Evolutionary conservation across 2,888 invertebrate species (phyloP).

Genomic region (Drosophila borborema): DNA sequence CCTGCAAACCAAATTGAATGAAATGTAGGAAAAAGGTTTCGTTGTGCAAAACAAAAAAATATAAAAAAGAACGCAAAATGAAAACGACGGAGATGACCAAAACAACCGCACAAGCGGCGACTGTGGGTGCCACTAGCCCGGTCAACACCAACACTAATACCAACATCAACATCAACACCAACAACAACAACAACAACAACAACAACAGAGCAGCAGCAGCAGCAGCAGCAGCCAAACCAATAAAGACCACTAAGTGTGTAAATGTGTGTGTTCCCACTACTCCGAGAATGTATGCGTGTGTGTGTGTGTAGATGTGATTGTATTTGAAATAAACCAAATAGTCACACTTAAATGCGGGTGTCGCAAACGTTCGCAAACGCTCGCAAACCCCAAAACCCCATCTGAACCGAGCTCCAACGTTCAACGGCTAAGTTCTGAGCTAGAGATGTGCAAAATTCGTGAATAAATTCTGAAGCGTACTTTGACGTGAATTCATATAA

Average conservation of each 20-base stretch:
- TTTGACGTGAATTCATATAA: neutral
- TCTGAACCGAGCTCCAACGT: neutral
- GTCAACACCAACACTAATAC: slow-evolving; percentile 43
- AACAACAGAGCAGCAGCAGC: neutral
- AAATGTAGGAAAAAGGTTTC: slow-evolving; percentile 73
- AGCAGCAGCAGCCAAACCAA: slow-evolving; percentile 61
- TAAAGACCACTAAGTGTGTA: slow-evolving; percentile 82
- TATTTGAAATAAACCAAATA: slow-evolving; percentile 81
- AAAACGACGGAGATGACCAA: slow-evolving; percentile 56
- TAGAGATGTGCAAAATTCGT: slow-evolving; percentile 30
- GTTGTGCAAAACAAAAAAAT: slow-evolving; percentile 36
- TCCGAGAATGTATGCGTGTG: slow-evolving; percentile 8
- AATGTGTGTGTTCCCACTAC: slow-evolving; percentile 55
- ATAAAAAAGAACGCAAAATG: slow-evolving; percentile 26
- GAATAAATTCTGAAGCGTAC: neutral
- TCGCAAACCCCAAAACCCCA: neutral
- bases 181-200: slow-evolving; percentile 7
- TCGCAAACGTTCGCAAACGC: slow-evolving; percentile 47
- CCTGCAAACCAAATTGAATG: slow-evolving; percentile 68
- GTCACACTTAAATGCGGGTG: slow-evolving; percentile 82
- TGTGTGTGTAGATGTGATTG: slow-evolving; percentile 70
- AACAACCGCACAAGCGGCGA: slow-evolving; percentile 71
- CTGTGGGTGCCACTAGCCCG: slow-evolving; percentile 69
- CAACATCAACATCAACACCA: slow-evolving; percentile 35
- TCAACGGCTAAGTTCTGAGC: neutral